phyloP scores from a whole-genome alignment of 2,797 vertebrate species.

The Schizopygopsis malacanthus region DNA sequence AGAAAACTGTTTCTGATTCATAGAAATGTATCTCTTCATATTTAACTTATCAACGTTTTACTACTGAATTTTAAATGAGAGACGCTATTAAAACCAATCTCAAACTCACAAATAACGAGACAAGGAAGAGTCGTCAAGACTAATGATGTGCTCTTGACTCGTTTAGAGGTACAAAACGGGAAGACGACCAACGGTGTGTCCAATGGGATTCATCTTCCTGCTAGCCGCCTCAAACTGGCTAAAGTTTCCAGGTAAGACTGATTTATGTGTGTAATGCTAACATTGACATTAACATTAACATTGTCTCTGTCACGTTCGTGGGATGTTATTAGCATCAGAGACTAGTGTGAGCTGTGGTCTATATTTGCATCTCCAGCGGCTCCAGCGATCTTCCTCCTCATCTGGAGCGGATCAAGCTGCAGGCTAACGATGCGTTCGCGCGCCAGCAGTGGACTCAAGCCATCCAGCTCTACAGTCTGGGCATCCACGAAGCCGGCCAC shows the following conservation, averaged over 20 bases:
- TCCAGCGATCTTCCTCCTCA: constrained; percentile 88
- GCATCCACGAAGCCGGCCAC: constrained; percentile 87
- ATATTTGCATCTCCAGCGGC: constrained; percentile 68
- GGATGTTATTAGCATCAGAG: neutral
- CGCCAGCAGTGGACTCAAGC: constrained; percentile 98
- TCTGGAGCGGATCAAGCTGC: constrained; percentile 93
- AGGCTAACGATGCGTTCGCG: constrained; percentile 97
- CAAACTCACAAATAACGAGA: neutral
- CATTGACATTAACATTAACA: no score
- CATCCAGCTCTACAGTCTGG: constrained; percentile 96
- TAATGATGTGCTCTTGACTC: neutral
- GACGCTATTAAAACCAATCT: neutral
- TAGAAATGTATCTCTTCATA: neutral
- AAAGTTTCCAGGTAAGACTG: constrained; percentile 80
- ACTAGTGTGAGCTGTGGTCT: neutral
- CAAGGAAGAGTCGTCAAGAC: no score
- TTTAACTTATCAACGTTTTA: neutral
- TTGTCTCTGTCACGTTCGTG: neutral
- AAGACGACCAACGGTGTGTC: constrained; percentile 92
- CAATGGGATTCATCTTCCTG: constrained; percentile 90
- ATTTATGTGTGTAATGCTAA: no score
- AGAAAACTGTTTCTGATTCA: neutral
- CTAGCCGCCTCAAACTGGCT: constrained; percentile 85
- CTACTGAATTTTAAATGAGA: neutral
- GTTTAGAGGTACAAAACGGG: constrained; percentile 89